Evolutionary conservation across 1,140 invertebrate genomes (phyloP), one percentile per base, ranked within the genome.

Genomic region (Diachasma alloeum): DNA sequence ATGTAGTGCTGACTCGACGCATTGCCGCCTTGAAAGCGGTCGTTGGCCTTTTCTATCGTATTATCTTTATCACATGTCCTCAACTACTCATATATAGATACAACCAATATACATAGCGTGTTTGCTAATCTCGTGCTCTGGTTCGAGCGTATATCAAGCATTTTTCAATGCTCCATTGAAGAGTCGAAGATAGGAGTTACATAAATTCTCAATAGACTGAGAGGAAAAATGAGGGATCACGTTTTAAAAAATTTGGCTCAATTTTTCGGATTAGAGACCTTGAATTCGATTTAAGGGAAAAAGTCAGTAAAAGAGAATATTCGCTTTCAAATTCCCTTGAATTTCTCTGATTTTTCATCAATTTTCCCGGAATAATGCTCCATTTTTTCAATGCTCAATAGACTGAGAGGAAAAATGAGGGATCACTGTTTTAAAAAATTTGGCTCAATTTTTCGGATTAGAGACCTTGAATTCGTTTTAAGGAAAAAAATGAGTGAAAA

Each of bases 21-120:
- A 80, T 74, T 71, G 80, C 79, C 78, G 81, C 84, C 84, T 85
- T 85, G 81, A 81, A 81, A 79, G 72, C 81, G 80, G 83, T 85
- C 84, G 83, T 85, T 84, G 83, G 76, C 81, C 56, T 59, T 72
- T 44, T 76, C 66, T 77, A 74, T 74, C 37, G 15, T 36, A 42
- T 24, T 37, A 68, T 68, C 36, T 68, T 68, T 68, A 37, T 68
- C 36, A 68, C 31, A 68, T 68, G 66, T 68, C 66, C 36, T 68
- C 36, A 68, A 37, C 66, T 68, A 19, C 6, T 68, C 59, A 68
- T 68, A 68, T 68, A 68, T 36, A 15, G 15, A 37, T 39, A 36
- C 15, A 31, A 37, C n/a, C 26, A 19, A 68, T 68, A 68, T 17
- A 36, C 31, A 68, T 66, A 63, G 19, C 26, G 11, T 68, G 36